These are phyloP conservation scores for Excalfactoria chinensis DNA, from an alignment of 2,113 vertebrate genomes.

Conservation along the genomic window DNA sequence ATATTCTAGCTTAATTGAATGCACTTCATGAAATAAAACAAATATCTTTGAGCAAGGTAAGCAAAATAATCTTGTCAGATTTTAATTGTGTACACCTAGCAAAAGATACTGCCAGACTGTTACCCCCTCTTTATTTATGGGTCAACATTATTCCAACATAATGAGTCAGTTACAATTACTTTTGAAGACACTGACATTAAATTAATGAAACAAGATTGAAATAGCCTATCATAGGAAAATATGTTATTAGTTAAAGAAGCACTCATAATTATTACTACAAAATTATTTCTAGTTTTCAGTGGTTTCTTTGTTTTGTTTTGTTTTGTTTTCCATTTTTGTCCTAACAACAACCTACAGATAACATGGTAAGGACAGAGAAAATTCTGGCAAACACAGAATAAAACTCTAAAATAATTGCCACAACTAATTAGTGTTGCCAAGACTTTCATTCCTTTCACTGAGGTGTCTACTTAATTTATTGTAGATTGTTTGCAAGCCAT, in stretches of 20 bases:
- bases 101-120: not conserved
- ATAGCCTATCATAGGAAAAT: not conserved
- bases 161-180: not conserved
- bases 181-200: not conserved
- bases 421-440: conserved; percentile 58
- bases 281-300: not conserved
- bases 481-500: conserved; percentile 62
- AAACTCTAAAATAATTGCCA: conserved; percentile 68
- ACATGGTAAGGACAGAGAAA: conserved; percentile 23
- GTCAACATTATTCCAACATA: not conserved
- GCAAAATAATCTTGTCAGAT: not conserved
- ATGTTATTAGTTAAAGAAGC: not conserved
- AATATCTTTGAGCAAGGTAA: not conserved
- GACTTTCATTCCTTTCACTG: conserved; percentile 6
- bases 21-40: not conserved
- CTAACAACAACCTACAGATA: not conserved
- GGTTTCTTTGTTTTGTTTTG: not conserved
- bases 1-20: conserved; percentile 2
- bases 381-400: conserved; percentile 41
- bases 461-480: conserved; percentile 68
- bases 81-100: not conserved
- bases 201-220: conserved; percentile 1
- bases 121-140: not conserved
- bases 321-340: not conserved
- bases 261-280: not conserved